Conservation (phyloP, 2,113 vertebrate genomes). For the Microtus pennsylvanicus region DNA sequence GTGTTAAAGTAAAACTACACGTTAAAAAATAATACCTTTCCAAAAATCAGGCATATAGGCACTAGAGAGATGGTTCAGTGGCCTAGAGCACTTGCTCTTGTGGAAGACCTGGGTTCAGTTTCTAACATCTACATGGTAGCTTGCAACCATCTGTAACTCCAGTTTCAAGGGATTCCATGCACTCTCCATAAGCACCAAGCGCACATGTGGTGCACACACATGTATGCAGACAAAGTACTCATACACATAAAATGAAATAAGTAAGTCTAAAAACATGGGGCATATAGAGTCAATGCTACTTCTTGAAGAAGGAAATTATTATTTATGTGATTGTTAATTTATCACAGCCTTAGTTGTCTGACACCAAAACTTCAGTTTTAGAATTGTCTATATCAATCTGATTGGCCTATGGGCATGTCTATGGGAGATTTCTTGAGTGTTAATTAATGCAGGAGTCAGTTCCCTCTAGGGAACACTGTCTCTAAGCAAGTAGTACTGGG, state of each 20-base stretch:
- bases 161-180: not conserved
- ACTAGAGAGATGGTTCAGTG: not conserved
- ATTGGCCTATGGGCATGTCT: not conserved
- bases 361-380: not conserved
- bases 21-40: not conserved
- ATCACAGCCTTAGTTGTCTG: not conserved
- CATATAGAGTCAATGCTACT: not conserved
- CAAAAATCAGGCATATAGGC: not conserved
- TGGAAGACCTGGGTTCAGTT: not conserved
- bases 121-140: not conserved
- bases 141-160: not conserved
- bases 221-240: not conserved
- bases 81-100: not conserved
- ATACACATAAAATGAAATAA: not conserved
- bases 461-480: not conserved
- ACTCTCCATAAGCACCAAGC: not conserved
- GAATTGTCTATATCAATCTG: not conserved
- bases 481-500: not conserved
- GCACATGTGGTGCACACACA: not conserved
- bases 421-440: not conserved
- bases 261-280: not conserved
- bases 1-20: not conserved
- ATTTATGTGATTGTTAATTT: not conserved
- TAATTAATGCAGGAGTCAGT: not conserved
- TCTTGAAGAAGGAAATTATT: not conserved